Evolutionary conservation across 2,113 vertebrate genomes (phyloP), one percentile per base, ranked within the genome.

Genomic region (Oreochromis spilurus): DNA sequence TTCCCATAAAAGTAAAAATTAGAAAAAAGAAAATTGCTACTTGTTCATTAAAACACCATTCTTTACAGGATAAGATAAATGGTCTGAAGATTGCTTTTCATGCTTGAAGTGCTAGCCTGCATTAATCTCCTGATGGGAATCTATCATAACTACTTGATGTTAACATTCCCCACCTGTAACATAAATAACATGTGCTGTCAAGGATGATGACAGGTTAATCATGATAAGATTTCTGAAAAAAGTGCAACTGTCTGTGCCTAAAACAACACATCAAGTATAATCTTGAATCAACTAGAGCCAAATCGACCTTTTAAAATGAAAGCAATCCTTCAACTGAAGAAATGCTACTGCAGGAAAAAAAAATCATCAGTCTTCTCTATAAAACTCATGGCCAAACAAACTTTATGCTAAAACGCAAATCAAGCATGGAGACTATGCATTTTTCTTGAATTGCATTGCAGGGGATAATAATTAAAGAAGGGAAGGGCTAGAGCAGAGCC

Each of bases 251-350:
- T 31, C 78, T 70, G 43, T 54, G 43, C 60, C 31, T 6, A 81
- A 84, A 90, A 85, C 48, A 85, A 83, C 48, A 43, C 4, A 62
- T 83, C 86, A 70, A 55, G 67, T 87, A 90, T 67, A 6, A 79
- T 85, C 84, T 81, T 88, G 78, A 87, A 67, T 55, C 55, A 79
- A 60, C 36, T 13, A 8, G 2, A 52, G 31, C 38, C 57, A 62
- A 9, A 77, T 36, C 17, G 7, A 3, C 38, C 65, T 29, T 40
- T 79, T 16, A 9, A 78, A 80, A 84, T 52, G 26, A 77, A 77
- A 31, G 21, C 7, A 50, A 81, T 26, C 45, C 58, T 79, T 58
- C 38, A 80, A 53, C 57, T 72, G 31, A 55, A 19, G 29, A 31
- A 77, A 72, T 19, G 67, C 16, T 40, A 31, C 72, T 48, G n/a